Base-by-base conservation (phyloP, 1,140 invertebrate genomes). In the Drosophila erecta region DNA sequence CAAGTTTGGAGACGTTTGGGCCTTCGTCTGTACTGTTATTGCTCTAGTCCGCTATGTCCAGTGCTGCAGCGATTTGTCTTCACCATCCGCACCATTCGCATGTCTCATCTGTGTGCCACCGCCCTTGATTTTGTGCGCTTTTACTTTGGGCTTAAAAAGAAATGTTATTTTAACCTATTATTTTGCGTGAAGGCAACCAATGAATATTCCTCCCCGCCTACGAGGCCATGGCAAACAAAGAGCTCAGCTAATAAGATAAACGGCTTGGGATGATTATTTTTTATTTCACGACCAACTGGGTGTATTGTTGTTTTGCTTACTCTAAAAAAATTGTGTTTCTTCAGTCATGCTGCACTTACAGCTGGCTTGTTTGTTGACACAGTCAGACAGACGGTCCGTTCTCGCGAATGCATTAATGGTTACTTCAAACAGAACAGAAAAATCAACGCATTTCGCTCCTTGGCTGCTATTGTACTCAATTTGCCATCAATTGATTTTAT, bases 11-110 rank as follows among this genome's bases (percentile, higher is more conserved):
- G 33, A 17, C 35, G 27, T 35, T 54, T 12, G 55, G 46, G 72
- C n/a, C 46, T 58, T 50, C 17, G 35, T 22, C 44, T 70, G 61
- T 64, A 60, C 59, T 89, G 73, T 76, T 76, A 65, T 78, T 75
- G 54, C 38, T 77, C n/a, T 58, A 73, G 55, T 81, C 50, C 65
- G 71, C 41, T 70, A 55, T 53, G 60, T 66, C 65, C 57, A 58
- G 59, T 79, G 84, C 61, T 83, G 76, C 43, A 76, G 53, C 15
- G 54, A 62, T 46, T 62, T 55, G 38, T 64, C 50, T 24, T 61
- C 44, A 87, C 47, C 79, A 87, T 87, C 67, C 65, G 79, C 76
- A 78, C 65, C 64, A 80, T 84, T 80, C 35, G 76, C 84, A 89
- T 89, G 24, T 89, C 84, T 89, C 84, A 89, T 89, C 79, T 84